A percentile compares a stretch with the other conserved stretches of the same genome.
Conservation (phyloP, 1,140 invertebrate species). For the Liolophura sinensis region DNA sequence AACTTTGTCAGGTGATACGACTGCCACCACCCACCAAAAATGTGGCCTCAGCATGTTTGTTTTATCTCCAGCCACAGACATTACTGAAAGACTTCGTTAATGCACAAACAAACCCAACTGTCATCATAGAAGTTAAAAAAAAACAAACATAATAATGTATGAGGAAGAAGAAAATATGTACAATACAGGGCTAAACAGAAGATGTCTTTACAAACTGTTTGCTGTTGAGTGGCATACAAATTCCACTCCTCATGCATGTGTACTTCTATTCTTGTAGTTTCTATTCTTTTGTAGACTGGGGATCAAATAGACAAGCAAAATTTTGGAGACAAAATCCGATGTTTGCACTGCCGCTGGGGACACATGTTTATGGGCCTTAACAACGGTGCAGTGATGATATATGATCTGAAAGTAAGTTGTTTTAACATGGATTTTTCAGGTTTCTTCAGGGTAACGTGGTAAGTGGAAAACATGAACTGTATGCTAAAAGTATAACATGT, state of each 20-base stretch:
- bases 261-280: not conserved
- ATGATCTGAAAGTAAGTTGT: slow-evolving; percentile 24
- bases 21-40: too few relatives aligned
- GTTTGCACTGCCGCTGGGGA: slow-evolving; percentile 15
- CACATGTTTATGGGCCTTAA: slow-evolving; percentile 28
- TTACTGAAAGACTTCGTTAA: too few relatives aligned
- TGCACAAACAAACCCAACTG: too few relatives aligned
- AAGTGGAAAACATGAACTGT: too few relatives aligned
- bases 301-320: slow-evolving; percentile 5
- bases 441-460: too few relatives aligned
- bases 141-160: too few relatives aligned
- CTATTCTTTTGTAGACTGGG: slow-evolving; percentile 17
- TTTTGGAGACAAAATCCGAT: slow-evolving; percentile 17
- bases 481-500: too few relatives aligned
- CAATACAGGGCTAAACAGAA: not conserved
- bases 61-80: too few relatives aligned
- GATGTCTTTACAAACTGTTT: not conserved
- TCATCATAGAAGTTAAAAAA: too few relatives aligned
- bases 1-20: too few relatives aligned
- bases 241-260: slow-evolving; percentile 16
- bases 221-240: slow-evolving; percentile 21
- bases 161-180: too few relatives aligned
- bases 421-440: not conserved
- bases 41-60: too few relatives aligned
- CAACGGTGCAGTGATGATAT: slow-evolving; percentile 25